Percentiles rank a stretch among this genome's conserved stretches.
phyloP scores from a whole-genome alignment of 2,113 vertebrate genomes.

The Panurus biarmicus region DNA sequence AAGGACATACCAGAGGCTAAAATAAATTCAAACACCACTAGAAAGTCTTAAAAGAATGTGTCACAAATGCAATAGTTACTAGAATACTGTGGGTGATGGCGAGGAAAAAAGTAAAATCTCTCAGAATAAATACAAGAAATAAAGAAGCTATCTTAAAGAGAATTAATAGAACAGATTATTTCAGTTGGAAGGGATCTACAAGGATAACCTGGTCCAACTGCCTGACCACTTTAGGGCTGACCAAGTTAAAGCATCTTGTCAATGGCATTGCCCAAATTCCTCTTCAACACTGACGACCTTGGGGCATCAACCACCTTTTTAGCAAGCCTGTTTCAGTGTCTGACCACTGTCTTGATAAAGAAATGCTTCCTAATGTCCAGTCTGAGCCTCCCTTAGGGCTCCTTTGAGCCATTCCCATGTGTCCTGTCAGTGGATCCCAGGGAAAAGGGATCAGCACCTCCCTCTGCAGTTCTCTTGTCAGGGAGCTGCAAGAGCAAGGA shows the following conservation, averaged over 20 bases:
- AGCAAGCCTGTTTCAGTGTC: not conserved
- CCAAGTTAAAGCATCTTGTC: not conserved
- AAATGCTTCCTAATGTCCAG: not conserved
- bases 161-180: not conserved
- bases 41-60: not conserved
- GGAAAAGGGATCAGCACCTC: not conserved
- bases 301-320: not conserved
- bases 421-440: not conserved
- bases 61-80: not conserved
- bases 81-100: not conserved
- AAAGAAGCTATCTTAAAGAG: not conserved
- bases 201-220: not conserved
- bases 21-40: not conserved
- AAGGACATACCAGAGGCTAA: not conserved
- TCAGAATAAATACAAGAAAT: not conserved
- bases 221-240: not conserved
- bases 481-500: not conserved
- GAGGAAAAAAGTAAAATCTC: not conserved
- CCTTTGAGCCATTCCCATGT: not conserved
- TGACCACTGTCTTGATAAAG: not conserved
- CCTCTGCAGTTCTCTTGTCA: not conserved
- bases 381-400: not conserved
- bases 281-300: not conserved
- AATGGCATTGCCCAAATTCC: not conserved
- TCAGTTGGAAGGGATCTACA: not conserved